A percentile compares a stretch with the other conserved stretches of the same genome.
Conservation (phyloP, 2,113 vertebrate genomes). For the Aphelocoma coerulescens region DNA sequence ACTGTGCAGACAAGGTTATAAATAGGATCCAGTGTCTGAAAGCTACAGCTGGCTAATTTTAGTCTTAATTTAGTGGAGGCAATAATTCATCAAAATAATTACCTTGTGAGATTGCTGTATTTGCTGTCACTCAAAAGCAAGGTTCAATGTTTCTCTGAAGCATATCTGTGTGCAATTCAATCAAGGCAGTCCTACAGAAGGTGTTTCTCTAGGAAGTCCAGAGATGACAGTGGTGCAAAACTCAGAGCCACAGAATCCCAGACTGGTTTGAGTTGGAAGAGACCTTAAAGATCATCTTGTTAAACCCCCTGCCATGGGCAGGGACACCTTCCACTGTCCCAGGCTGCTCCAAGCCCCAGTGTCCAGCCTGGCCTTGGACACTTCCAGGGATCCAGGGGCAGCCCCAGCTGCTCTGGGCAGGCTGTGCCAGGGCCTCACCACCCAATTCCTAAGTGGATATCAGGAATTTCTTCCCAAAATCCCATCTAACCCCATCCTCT, state of each 20-base stretch:
- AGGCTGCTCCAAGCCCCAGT: neutral
- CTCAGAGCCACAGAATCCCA: neutral
- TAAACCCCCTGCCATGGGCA: neutral
- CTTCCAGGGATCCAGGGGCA: neutral
- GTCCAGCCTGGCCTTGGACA: neutral
- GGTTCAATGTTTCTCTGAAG: neutral
- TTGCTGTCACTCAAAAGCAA: neutral
- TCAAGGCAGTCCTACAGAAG: neutral
- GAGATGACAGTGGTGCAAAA: neutral
- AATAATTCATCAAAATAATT: neutral
- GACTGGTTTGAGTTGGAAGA: neutral
- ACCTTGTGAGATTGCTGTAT: neutral
- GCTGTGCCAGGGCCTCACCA: neutral
- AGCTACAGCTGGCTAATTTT: neutral
- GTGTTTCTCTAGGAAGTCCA: neutral
- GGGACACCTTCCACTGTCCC: neutral
- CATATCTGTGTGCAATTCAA: neutral
- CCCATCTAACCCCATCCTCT: neutral
- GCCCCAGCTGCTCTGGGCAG: neutral
- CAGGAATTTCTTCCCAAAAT: neutral
- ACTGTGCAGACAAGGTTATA: neutral
- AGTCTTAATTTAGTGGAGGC: neutral
- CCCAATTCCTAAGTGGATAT: neutral
- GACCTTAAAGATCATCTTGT: neutral
- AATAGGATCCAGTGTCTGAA: neutral